phyloP scores from a whole-genome alignment of 2,113 vertebrate genomes.

The Montifringilla adamsi region DNA sequence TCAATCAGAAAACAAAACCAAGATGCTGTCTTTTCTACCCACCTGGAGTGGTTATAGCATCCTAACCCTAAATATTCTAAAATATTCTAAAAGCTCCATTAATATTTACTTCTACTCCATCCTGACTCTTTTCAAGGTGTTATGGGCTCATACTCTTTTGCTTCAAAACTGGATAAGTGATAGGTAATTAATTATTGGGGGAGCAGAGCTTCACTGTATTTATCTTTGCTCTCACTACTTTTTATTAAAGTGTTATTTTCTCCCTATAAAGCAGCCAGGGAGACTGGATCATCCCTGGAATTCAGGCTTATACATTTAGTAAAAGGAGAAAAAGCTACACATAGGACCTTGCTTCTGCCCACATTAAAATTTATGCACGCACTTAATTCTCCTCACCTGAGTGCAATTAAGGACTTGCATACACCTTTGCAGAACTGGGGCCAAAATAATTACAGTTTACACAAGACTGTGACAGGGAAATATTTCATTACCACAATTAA shows the following conservation, averaged over 20 bases:
- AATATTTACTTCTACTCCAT: background rate
- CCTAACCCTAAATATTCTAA: background rate
- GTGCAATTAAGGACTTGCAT: background rate
- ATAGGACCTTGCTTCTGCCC: background rate
- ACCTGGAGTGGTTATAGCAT: background rate
- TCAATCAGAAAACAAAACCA: background rate
- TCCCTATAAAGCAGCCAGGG: background rate
- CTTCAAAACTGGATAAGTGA: background rate
- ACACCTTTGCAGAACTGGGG: background rate
- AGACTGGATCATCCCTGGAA: background rate
- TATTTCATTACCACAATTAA: slow-evolving; percentile 20
- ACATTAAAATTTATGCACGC: background rate
- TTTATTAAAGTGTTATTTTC: background rate
- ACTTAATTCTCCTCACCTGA: slow-evolving; percentile 14
- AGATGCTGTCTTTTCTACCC: background rate
- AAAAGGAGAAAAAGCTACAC: background rate
- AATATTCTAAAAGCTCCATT: background rate
- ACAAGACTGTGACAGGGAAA: background rate
- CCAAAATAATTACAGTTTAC: slow-evolving; percentile 46
- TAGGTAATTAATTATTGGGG: background rate
- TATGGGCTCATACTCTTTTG: background rate
- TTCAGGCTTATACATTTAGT: background rate
- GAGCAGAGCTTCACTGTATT: background rate
- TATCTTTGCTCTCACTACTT: background rate
- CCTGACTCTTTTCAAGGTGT: background rate